A percentile compares a stretch with the other conserved stretches of the same genome.
phyloP scores from a whole-genome alignment of 2,113 vertebrate species.

The Marcusenius ussheri region DNA sequence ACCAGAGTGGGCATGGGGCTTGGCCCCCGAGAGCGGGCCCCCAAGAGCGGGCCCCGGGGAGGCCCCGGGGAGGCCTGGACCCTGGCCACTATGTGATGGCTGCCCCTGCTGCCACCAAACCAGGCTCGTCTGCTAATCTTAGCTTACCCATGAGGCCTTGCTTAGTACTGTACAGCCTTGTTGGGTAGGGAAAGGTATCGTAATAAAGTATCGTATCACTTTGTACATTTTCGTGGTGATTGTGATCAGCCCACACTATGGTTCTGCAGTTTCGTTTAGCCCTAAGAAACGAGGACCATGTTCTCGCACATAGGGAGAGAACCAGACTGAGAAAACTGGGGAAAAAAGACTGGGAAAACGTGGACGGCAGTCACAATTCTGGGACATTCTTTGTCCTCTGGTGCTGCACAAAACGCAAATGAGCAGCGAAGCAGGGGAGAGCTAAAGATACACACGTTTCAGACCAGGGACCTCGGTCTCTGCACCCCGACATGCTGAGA shows the following conservation, averaged over 20 bases:
- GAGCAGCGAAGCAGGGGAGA: constrained; percentile 24
- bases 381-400: constrained; percentile 19
- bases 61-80: background rate
- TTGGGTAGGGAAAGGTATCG: background rate
- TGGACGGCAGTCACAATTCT: background rate
- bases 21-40: background rate
- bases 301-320: background rate
- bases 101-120: background rate
- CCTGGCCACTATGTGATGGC: background rate
- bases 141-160: background rate
- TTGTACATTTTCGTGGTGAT: background rate
- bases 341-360: too few relatives aligned
- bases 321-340: too few relatives aligned
- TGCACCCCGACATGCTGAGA: constrained; percentile 57
- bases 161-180: background rate
- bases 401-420: constrained; percentile 42
- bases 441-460: constrained; percentile 63
- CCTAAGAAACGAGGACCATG: background rate
- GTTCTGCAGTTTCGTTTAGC: background rate
- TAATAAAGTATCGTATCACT: background rate
- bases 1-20: constrained; percentile 34
- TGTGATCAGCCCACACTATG: background rate
- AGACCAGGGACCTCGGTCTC: constrained; percentile 61
- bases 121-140: background rate
- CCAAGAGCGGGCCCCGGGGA: background rate